Percentiles rank a stretch among this genome's conserved stretches.
Conservation (phyloP, 2,113 vertebrate species). For the Passer domesticus region DNA sequence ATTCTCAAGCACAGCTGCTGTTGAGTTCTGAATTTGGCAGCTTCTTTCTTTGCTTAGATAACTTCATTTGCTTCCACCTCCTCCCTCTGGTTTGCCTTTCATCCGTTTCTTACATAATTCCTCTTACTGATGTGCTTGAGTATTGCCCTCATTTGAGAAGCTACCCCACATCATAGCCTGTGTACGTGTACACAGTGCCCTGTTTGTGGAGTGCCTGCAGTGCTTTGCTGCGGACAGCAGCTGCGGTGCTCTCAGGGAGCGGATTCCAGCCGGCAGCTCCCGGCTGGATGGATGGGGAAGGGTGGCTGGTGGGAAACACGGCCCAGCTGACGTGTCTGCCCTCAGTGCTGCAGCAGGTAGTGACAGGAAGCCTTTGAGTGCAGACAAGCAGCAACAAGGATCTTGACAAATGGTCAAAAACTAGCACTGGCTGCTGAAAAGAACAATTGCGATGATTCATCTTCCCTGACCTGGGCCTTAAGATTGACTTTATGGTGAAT, state of each 20-base stretch:
- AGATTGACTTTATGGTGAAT: background rate
- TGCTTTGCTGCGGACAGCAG: background rate
- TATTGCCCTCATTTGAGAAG: background rate
- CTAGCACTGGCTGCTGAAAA: background rate
- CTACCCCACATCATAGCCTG: background rate
- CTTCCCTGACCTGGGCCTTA: background rate
- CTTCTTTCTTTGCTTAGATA: background rate
- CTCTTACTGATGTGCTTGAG: background rate
- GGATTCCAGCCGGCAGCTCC: background rate
- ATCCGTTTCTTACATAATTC: background rate
- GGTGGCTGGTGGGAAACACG: background rate
- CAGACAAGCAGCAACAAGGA: background rate
- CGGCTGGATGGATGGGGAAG: background rate
- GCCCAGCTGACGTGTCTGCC: background rate
- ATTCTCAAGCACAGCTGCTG: background rate
- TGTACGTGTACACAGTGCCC: background rate
- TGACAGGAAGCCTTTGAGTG: background rate
- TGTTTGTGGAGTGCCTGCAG: background rate
- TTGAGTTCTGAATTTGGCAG: background rate
- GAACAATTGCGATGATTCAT: background rate
- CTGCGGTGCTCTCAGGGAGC: background rate
- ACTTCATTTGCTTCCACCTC: background rate
- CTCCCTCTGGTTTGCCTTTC: background rate
- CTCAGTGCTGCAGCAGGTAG: background rate
- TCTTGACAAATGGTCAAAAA: slow-evolving; percentile 28